A percentile compares a stretch with the other conserved stretches of the same genome.
Evolutionary conservation across 2,888 invertebrate genomes (phyloP).

Genomic region (Pachymerium ferrugineum): DNA sequence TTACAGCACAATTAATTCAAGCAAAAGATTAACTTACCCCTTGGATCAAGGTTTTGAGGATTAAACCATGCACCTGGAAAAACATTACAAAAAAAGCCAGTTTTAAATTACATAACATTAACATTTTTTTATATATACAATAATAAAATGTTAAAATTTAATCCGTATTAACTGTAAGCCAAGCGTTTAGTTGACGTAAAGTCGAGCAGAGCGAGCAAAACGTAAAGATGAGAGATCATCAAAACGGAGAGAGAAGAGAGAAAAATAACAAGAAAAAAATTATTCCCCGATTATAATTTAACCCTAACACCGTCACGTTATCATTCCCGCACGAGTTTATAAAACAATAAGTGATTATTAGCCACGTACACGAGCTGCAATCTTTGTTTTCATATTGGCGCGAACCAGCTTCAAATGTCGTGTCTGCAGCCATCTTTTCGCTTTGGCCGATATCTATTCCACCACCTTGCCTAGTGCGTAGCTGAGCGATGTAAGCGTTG

Average conservation of each 20-base stretch:
- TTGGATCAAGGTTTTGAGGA: conserved; percentile 82
- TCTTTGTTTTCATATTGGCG: neutral
- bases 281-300: too few relatives aligned
- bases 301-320: too few relatives aligned
- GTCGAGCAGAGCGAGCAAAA: neutral
- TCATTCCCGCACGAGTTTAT: neutral
- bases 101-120: neutral
- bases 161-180: neutral
- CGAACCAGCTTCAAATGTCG: conserved; percentile 6
- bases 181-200: neutral
- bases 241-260: neutral
- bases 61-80: conserved; percentile 93
- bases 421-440: conserved; percentile 30
- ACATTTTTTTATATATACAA: too few relatives aligned
- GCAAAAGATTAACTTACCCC: conserved; percentile 62
- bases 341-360: neutral
- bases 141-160: neutral
- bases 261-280: neutral
- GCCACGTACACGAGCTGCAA: neutral
- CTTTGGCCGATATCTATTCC: too few relatives aligned
- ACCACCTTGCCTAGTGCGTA: neutral
- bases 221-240: neutral
- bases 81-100: neutral
- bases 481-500: neutral
- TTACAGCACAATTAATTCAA: neutral